These are phyloP conservation scores for Ferdinandea cuprea DNA, from an alignment of 2,888 invertebrate genomes.

Conservation along the genomic window DNA sequence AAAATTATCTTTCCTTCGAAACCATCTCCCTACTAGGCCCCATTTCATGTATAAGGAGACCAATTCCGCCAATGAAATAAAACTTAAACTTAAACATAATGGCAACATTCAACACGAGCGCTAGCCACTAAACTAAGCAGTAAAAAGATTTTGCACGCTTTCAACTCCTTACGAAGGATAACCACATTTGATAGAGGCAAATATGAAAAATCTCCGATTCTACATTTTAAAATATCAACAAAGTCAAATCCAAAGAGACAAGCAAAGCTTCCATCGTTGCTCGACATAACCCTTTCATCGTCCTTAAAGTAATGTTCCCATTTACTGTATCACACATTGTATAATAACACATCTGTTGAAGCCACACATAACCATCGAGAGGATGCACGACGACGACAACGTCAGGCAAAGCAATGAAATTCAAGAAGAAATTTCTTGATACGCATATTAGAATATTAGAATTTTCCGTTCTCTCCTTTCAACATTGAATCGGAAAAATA, in stretches of 20 bases:
- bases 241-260: neutral
- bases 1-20: neutral
- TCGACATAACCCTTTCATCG: slow-evolving; percentile 1
- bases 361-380: slow-evolving; percentile 5
- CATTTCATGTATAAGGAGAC: neutral
- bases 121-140: slow-evolving; percentile 15
- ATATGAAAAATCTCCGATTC: neutral
- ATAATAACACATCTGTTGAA: slow-evolving; percentile 1
- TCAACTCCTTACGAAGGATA: slow-evolving; percentile 1
- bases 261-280: neutral
- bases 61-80: neutral
- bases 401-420: neutral
- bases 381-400: neutral
- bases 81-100: neutral
- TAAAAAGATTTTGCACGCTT: slow-evolving; percentile 10
- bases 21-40: neutral
- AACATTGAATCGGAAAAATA: neutral
- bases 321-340: neutral
- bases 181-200: neutral
- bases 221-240: slow-evolving; percentile 26
- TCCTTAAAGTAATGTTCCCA: neutral
- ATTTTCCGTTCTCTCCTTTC: neutral
- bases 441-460: slow-evolving; percentile 46
- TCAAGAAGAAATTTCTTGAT: slow-evolving; percentile 11
- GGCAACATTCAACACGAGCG: slow-evolving; percentile 19